These are phyloP conservation scores for Myxocyprinus asiaticus DNA, from an alignment of 2,113 vertebrate species.

Conservation along the genomic window DNA sequence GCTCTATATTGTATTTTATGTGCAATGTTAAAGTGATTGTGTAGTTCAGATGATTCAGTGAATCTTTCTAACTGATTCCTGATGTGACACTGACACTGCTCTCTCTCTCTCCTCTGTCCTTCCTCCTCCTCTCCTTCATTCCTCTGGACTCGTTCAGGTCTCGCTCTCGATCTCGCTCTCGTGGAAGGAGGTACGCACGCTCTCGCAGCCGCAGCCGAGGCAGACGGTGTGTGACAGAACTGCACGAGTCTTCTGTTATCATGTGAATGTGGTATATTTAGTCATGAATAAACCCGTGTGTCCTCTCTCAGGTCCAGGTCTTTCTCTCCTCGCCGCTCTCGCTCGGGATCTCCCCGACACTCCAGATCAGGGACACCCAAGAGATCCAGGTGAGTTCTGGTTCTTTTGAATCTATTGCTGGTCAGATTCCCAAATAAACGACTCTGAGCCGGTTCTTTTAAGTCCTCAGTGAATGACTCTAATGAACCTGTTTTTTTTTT, in stretches of 20 bases:
- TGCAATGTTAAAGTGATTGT: background rate
- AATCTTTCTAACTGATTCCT: too few species aligned
- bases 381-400: constrained; percentile 76
- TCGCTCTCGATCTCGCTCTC: constrained; percentile 76
- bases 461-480: too few species aligned
- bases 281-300: background rate
- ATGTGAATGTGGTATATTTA: background rate
- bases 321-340: constrained; percentile 81
- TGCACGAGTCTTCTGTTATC: background rate
- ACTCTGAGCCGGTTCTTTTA: too few species aligned
- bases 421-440: too few species aligned
- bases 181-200: constrained; percentile 79
- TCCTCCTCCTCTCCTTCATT: background rate
- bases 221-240: constrained; percentile 75
- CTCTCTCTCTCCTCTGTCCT: constrained; percentile 22
- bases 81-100: too few species aligned
- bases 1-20: background rate
- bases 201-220: constrained; percentile 82
- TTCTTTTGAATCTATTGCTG: too few species aligned
- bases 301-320: constrained; percentile 76
- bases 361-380: constrained; percentile 55
- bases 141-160: constrained; percentile 70
- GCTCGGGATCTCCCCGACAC: constrained; percentile 78
- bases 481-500: too few species aligned
- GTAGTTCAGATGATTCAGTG: background rate